These are phyloP conservation scores for Holacanthella duospinosa DNA, from an alignment of 2,888 invertebrate species.

Conservation along the genomic window DNA sequence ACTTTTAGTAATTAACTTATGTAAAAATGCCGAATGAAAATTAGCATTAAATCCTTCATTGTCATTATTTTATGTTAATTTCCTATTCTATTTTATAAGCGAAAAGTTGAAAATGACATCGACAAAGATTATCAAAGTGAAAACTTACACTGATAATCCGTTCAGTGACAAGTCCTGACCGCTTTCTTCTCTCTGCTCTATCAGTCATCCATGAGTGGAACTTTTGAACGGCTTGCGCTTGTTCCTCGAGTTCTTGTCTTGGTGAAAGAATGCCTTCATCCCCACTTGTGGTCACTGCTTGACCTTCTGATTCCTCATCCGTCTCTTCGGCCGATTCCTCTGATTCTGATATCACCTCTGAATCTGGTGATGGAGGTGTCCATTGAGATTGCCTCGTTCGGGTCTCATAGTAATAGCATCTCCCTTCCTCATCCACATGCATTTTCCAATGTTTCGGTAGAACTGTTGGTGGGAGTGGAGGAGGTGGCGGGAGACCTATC, in stretches of 20 bases:
- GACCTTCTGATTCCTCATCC: conserved; percentile 22
- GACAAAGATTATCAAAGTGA: neutral
- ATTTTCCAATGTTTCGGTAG: conserved; percentile 77
- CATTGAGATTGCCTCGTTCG: conserved; percentile 67
- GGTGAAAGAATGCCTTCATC: conserved; percentile 37
- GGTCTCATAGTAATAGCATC: conserved; percentile 83
- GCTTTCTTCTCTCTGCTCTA: conserved; percentile 34
- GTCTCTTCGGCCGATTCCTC: conserved; percentile 27
- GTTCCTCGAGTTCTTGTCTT: conserved; percentile 4
- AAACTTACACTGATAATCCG: conserved; percentile 55
- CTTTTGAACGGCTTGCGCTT: conserved; percentile 9
- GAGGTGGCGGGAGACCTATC: conserved; percentile 40
- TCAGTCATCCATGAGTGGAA: conserved; percentile 16
- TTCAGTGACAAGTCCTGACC: conserved; percentile 51
- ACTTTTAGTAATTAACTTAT: too few species aligned
- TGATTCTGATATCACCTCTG: conserved; percentile 16
- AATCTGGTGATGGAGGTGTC: conserved; percentile 51
- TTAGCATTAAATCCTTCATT: too few species aligned
- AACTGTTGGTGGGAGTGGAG: conserved; percentile 40
- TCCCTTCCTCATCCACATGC: conserved; percentile 67
- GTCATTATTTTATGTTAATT: too few species aligned
- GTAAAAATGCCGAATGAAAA: too few species aligned
- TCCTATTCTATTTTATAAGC: too few species aligned
- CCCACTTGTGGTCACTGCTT: conserved; percentile 19
- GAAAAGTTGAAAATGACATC: neutral